Evolutionary conservation across 2,113 vertebrate genomes (phyloP).

Genomic region (Syrmaticus mikado): DNA sequence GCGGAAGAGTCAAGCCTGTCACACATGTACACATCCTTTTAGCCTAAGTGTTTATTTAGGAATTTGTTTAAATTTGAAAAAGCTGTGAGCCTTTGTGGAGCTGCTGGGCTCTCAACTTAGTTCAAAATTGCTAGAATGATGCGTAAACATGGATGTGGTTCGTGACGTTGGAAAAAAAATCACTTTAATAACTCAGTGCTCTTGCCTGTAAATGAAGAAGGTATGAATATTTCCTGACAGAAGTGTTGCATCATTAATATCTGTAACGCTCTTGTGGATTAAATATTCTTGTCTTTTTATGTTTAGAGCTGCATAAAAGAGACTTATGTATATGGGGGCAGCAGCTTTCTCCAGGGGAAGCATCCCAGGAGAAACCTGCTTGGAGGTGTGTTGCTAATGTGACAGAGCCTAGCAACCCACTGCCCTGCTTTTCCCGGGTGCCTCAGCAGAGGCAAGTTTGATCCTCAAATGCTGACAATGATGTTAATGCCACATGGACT

Average conservation of each 20-base stretch:
- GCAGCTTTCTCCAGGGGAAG: background rate
- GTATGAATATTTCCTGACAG: slow-evolving; percentile 30
- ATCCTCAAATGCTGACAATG: background rate
- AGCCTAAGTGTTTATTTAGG: background rate
- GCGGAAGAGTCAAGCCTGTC: background rate
- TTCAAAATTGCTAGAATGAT: background rate
- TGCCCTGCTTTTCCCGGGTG: background rate
- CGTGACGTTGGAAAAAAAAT: background rate
- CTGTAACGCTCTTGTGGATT: background rate
- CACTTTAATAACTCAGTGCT: background rate
- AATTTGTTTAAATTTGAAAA: slow-evolving; percentile 37
- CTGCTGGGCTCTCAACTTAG: background rate
- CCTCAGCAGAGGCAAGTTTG: background rate
- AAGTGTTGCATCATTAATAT: slow-evolving; percentile 6
- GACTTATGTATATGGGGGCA: background rate
- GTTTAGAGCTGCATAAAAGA: background rate
- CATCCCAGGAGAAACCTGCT: background rate
- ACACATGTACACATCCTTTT: background rate
- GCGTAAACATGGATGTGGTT: background rate
- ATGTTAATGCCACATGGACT: background rate
- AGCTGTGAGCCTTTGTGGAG: background rate
- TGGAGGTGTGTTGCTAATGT: background rate
- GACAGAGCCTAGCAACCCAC: background rate
- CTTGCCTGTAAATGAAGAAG: background rate
- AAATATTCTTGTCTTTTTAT: slow-evolving; percentile 18